Percentiles rank a stretch among this genome's conserved stretches.
phyloP scores from a whole-genome alignment of 2,113 vertebrate species.

The Cryptomyrus ogoouensis region DNA sequence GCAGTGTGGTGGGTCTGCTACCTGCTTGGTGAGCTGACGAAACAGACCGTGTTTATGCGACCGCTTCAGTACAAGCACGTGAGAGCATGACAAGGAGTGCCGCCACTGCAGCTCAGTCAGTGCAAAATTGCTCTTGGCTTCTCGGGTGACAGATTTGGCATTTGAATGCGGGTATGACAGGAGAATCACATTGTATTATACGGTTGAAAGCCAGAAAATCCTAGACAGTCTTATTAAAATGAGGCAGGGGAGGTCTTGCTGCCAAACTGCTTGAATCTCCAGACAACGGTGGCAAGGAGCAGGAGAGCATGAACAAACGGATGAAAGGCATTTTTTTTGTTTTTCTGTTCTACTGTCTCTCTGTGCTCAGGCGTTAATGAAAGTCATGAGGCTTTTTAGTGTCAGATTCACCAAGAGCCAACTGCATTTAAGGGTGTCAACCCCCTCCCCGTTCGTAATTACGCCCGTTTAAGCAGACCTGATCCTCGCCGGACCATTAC shows the following conservation, averaged over 20 bases:
- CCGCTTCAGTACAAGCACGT: not conserved
- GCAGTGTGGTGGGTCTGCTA: not conserved
- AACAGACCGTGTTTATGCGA: not conserved
- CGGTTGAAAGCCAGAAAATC: not conserved
- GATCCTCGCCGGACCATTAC: not conserved
- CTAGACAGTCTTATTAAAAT: constrained; percentile 15
- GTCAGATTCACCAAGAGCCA: not conserved
- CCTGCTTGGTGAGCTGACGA: not conserved
- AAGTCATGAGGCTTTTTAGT: not conserved
- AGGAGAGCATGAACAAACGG: not conserved
- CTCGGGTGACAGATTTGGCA: constrained; percentile 5
- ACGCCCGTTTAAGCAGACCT: not conserved
- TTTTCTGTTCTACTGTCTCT: not conserved
- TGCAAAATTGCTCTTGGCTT: constrained; percentile 7
- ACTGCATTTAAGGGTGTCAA: not conserved
- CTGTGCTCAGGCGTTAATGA: not conserved
- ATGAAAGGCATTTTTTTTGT: not conserved
- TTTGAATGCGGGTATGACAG: constrained; percentile 9
- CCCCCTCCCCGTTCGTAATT: not conserved
- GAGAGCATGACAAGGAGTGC: not conserved
- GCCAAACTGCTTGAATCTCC: not conserved
- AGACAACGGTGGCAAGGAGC: not conserved
- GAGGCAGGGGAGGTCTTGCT: not conserved
- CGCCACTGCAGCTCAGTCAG: not conserved
- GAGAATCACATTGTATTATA: constrained; percentile 8